Percentiles rank a stretch among this genome's conserved stretches.
These are phyloP conservation scores for Dastarcus helophoroides DNA, from an alignment of 2,888 invertebrate species.

Conservation along the genomic window DNA sequence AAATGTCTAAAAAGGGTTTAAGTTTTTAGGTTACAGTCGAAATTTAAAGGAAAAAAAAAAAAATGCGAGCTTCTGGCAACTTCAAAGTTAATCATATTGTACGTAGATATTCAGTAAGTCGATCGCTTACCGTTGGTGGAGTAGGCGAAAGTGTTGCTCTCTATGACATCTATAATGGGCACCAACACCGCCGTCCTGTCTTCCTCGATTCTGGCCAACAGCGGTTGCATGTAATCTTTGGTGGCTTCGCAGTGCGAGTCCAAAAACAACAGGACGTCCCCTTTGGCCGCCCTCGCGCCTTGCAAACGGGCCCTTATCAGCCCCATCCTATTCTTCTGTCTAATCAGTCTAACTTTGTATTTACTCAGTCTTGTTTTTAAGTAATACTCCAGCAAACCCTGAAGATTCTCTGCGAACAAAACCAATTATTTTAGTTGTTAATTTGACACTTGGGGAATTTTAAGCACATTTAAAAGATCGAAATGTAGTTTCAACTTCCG, in stretches of 20 bases:
- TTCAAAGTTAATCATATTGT: too few relatives aligned
- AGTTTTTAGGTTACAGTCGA: too few relatives aligned
- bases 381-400: slow-evolving; percentile 69
- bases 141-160: slow-evolving; percentile 67
- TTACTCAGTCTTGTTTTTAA: slow-evolving; percentile 57
- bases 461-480: too few relatives aligned
- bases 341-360: slow-evolving; percentile 57
- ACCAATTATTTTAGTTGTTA: too few relatives aligned
- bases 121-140: slow-evolving; percentile 48
- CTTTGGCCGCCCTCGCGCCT: slow-evolving; percentile 73
- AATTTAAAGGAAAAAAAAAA: too few relatives aligned
- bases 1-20: too few relatives aligned
- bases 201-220: slow-evolving; percentile 74
- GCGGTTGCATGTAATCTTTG: slow-evolving; percentile 75
- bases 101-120: too few relatives aligned
- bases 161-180: slow-evolving; percentile 92
- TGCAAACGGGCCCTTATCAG: slow-evolving; percentile 81
- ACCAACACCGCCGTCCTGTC: slow-evolving; percentile 71
- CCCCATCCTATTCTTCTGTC: slow-evolving; percentile 66
- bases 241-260: slow-evolving; percentile 88
- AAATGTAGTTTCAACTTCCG: too few relatives aligned
- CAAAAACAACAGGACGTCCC: slow-evolving; percentile 73
- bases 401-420: slow-evolving; percentile 55
- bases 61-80: too few relatives aligned
- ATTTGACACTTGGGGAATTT: too few relatives aligned